Evolutionary conservation across 2,113 vertebrate genomes (phyloP).

Genomic region (Spilogale gracilis): DNA sequence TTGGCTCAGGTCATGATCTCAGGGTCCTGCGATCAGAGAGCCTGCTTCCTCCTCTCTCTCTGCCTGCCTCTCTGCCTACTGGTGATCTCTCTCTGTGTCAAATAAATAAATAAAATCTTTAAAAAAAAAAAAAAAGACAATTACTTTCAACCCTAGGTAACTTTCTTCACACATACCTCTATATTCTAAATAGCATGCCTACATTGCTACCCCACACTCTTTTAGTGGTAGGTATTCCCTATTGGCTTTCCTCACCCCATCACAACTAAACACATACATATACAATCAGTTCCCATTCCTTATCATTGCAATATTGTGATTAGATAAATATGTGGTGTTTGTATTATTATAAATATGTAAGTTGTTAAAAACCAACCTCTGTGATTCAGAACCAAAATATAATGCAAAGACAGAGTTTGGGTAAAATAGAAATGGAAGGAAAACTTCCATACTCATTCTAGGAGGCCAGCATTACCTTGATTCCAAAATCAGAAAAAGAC

Average conservation of each 20-base stretch:
- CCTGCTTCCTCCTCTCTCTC: too few species aligned
- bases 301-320: background rate
- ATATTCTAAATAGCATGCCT: background rate
- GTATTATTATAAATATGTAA: background rate
- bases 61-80: too few species aligned
- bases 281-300: background rate
- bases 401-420: background rate
- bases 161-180: background rate
- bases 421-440: background rate
- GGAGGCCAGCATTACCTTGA: background rate
- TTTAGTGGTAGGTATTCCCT: conserved; percentile 2
- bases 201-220: background rate
- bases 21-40: too few species aligned
- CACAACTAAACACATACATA: conserved; percentile 3
- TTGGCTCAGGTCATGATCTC: too few species aligned
- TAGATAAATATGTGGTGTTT: background rate
- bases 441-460: background rate
- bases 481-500: background rate
- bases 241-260: background rate
- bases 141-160: background rate
- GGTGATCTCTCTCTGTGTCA: too few species aligned
- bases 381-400: background rate
- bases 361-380: background rate
- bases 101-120: too few species aligned
- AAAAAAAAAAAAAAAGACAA: background rate